phyloP scores from a whole-genome alignment of 2,113 vertebrate species.

The Peromyscus leucopus region DNA sequence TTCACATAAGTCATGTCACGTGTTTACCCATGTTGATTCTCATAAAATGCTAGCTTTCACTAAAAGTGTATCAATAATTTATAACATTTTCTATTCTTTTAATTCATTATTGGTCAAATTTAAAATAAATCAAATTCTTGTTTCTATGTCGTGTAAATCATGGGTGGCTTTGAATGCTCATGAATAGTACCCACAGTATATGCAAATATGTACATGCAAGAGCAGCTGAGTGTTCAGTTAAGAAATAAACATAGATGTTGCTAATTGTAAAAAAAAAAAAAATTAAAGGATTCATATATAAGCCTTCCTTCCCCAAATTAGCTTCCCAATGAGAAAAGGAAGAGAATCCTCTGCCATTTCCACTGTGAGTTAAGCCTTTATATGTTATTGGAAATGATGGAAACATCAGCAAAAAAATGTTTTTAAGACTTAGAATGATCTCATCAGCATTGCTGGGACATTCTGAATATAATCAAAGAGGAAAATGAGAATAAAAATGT shows the following conservation, averaged over 20 bases:
- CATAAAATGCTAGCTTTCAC: conserved; percentile 42
- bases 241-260: conserved; percentile 36
- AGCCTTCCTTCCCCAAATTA: conserved; percentile 40
- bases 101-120: conserved; percentile 27
- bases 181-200: not conserved
- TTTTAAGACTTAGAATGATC: conserved; percentile 65
- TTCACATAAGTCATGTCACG: conserved; percentile 51
- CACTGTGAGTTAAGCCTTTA: conserved; percentile 56
- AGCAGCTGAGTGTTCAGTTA: conserved; percentile 38
- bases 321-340: conserved; percentile 43
- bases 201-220: conserved; percentile 5
- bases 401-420: conserved; percentile 46
- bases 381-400: conserved; percentile 42
- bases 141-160: not conserved
- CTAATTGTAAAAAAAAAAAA: not conserved
- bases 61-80: conserved; percentile 23
- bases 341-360: conserved; percentile 45
- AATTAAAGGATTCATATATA: conserved; percentile 15
- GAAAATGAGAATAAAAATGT: conserved; percentile 65
- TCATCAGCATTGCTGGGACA: conserved; percentile 72
- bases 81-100: conserved; percentile 53
- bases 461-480: conserved; percentile 71
- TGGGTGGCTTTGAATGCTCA: not conserved
- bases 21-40: conserved; percentile 49
- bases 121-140: conserved; percentile 35